A percentile compares a stretch with the other conserved stretches of the same genome.
Evolutionary conservation across 2,888 invertebrate species (phyloP).

Genomic region (Polydrusus tereticollis): DNA sequence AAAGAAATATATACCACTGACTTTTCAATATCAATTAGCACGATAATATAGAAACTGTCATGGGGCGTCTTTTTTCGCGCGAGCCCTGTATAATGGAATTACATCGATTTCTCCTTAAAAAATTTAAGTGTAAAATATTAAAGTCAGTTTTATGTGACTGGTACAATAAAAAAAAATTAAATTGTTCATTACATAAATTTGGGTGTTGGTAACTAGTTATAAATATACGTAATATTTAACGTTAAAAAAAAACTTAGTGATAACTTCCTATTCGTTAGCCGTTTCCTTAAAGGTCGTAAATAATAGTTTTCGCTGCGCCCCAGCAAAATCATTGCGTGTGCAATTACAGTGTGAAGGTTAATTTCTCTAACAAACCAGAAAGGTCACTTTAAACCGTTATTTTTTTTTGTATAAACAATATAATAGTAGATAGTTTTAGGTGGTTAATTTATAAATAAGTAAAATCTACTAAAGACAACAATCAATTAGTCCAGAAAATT

Average conservation of each 20-base stretch:
- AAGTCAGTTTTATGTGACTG: too few relatives aligned
- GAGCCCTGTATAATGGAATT: too few relatives aligned
- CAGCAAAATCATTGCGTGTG: slow-evolving; percentile 44
- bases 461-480: neutral
- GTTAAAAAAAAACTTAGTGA: slow-evolving; percentile 13
- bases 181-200: too few relatives aligned
- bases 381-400: slow-evolving; percentile 44
- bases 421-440: neutral
- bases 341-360: slow-evolving; percentile 44
- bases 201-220: too few relatives aligned
- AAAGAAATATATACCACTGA: too few relatives aligned
- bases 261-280: slow-evolving; percentile 19
- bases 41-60: too few relatives aligned
- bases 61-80: too few relatives aligned
- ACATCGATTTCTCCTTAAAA: too few relatives aligned
- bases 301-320: slow-evolving; percentile 45
- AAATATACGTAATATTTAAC: neutral
- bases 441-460: neutral
- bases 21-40: too few relatives aligned
- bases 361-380: slow-evolving; percentile 44
- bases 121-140: too few relatives aligned
- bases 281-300: slow-evolving; percentile 34
- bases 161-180: too few relatives aligned
- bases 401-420: slow-evolving; percentile 15
- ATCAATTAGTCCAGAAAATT: neutral